These are phyloP conservation scores for Macrotus californicus DNA, from an alignment of 2,113 vertebrate genomes.

Conservation along the genomic window DNA sequence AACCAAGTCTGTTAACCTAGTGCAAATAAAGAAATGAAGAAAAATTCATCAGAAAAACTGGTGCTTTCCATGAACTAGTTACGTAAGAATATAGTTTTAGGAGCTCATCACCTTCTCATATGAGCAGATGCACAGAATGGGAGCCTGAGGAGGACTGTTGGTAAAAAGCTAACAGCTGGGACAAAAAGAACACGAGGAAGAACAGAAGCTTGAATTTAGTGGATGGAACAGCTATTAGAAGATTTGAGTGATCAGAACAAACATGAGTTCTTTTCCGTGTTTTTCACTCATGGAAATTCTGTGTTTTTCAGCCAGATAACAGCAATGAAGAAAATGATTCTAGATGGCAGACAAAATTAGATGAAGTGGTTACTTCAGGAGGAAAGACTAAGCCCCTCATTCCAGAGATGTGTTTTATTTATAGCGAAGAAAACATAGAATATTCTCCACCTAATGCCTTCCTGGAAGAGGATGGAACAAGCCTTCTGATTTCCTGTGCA, in stretches of 20 bases:
- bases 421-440: conserved; percentile 88
- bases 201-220: not conserved
- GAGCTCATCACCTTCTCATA: not conserved
- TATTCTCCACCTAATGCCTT: conserved; percentile 89
- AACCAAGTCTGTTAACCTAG: not conserved
- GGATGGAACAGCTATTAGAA: not conserved
- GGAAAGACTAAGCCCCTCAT: conserved; percentile 89
- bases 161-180: not conserved
- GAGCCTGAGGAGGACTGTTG: not conserved
- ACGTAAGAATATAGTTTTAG: not conserved
- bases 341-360: conserved; percentile 64
- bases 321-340: conserved; percentile 76
- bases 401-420: conserved; percentile 97
- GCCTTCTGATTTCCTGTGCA: conserved; percentile 89
- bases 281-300: conserved; percentile 59
- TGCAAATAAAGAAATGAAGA: not conserved
- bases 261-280: not conserved
- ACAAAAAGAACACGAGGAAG: not conserved
- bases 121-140: not conserved
- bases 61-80: not conserved
- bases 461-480: conserved; percentile 93
- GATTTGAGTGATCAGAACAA: not conserved
- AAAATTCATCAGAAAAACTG: not conserved
- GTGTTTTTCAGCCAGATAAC: conserved; percentile 85
- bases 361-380: conserved; percentile 51